Evolutionary conservation across 1,140 invertebrate genomes (phyloP), one percentile per base, ranked within the genome.

Genomic region (Proales similis): DNA sequence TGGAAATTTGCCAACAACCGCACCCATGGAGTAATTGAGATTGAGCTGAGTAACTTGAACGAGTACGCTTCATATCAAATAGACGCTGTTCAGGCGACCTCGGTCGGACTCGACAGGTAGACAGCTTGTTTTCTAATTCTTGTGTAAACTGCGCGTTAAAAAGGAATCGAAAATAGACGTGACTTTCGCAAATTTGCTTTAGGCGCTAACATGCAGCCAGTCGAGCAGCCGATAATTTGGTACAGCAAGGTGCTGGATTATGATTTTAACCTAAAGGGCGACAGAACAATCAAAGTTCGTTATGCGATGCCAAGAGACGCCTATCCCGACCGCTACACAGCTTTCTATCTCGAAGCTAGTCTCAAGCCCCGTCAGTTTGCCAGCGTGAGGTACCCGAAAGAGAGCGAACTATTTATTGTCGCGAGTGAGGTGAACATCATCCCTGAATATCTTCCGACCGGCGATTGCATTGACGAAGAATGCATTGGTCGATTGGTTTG

Each of bases 381-480:
- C n/a, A n/a, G n/a, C n/a, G n/a, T n/a, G n/a, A n/a, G n/a, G n/a
- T n/a, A n/a, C n/a, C n/a, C n/a, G n/a, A n/a, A n/a, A n/a, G n/a
- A n/a, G n/a, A n/a, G 7, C 6, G 42, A 14, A 39, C 17, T 9
- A 3, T 53, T 53, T 11, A 3, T 17, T 7, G 27, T 71, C 43
- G 70, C 69, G 22, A 71, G 69, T 1, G 68, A 72, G 48, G 62
- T 66, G 4, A 53, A 69, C 39, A 68, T 71, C 26, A 68, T 71
- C 14, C 71, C 71, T 20, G 67, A 70, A 30, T 67, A 66, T 24
- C 70, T 68, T 51, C 68, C 71, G 3, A 68, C 68, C 45, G 67
- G 67, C 14, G 69, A 70, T 32, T 72, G 71, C 48, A 48, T 57
- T 47, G 71, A 67, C 3, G 27, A 60, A 9, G 30, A 48, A 20